A percentile compares a stretch with the other conserved stretches of the same genome.
Conservation (phyloP, 2,113 vertebrate species). For the Bombycilla garrulus region DNA sequence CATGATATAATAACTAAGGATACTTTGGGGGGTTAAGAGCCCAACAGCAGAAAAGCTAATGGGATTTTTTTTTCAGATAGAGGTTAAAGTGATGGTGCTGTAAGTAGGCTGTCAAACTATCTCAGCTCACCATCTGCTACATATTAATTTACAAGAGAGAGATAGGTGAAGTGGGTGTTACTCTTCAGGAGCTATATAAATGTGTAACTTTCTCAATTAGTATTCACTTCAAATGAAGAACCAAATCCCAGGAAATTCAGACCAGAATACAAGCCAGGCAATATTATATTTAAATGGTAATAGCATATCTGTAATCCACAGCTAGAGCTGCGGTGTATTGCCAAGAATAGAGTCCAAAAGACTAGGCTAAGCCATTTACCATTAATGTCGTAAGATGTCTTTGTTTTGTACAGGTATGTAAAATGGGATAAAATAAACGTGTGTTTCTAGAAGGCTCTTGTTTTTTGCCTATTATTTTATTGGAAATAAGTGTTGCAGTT, state of each 20-base stretch:
- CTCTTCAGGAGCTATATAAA: conserved; percentile 37
- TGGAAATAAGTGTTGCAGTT: background rate
- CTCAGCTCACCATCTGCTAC: conserved; percentile 65
- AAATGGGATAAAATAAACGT: background rate
- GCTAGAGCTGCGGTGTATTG: background rate
- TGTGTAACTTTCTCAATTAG: conserved; percentile 55
- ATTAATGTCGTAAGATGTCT: background rate
- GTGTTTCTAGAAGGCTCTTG: background rate
- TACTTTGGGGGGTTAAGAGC: conserved; percentile 56
- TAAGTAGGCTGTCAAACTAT: conserved; percentile 65
- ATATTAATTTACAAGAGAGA: conserved; percentile 65
- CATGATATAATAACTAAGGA: conserved; percentile 41
- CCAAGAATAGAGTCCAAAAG: conserved; percentile 18
- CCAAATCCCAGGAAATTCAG: conserved; percentile 31
- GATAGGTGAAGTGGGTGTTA: conserved; percentile 51
- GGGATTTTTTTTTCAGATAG: conserved; percentile 62
- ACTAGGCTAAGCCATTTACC: background rate
- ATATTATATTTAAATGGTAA: conserved; percentile 40
- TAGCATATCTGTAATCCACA: background rate
- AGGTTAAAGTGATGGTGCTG: conserved; percentile 63
- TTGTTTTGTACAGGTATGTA: background rate
- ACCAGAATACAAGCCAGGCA: background rate
- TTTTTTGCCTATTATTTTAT: background rate
- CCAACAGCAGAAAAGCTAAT: conserved; percentile 67
- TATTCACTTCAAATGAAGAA: conserved; percentile 48